These are phyloP conservation scores for Plumapathes pennacea DNA, from an alignment of 92 coral and sea anemone genomes.

Conservation along the genomic window DNA sequence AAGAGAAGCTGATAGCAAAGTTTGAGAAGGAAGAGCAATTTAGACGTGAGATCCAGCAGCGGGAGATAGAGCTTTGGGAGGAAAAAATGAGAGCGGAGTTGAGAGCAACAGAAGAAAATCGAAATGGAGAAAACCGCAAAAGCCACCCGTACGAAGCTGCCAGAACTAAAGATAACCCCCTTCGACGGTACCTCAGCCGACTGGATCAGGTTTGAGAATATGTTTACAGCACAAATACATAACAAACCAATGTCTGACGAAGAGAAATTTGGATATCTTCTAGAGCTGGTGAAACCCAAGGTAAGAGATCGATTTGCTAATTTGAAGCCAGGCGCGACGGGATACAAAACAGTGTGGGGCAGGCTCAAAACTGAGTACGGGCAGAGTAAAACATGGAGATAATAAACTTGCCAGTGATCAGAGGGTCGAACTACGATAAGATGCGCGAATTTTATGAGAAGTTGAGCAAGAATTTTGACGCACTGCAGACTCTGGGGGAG, in stretches of 20 bases:
- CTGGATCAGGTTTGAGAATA: conserved; percentile 58
- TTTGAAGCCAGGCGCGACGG: conserved; percentile 29
- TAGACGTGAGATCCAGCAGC: conserved; percentile 33
- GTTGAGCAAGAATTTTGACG: conserved; percentile 39
- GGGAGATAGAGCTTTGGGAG: conserved; percentile 43
- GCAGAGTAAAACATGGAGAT: conserved; percentile 53
- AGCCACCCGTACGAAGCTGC: conserved; percentile 28
- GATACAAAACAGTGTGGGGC: conserved; percentile 65
- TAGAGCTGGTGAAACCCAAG: conserved; percentile 26
- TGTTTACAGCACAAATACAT: conserved; percentile 50
- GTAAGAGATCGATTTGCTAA: conserved; percentile 32
- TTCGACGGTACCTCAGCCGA: conserved; percentile 46
- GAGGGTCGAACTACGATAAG: conserved; percentile 23
- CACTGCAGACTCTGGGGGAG: conserved; percentile 49
- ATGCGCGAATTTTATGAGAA: conserved; percentile 53
- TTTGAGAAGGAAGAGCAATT: conserved; percentile 49
- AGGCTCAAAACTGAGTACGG: conserved; percentile 52
- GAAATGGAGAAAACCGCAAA: conserved; percentile 30
- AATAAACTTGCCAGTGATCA: conserved; percentile 34
- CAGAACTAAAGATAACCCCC: conserved; percentile 48
- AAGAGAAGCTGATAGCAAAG: conserved; percentile 16
- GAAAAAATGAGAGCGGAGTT: conserved; percentile 39
- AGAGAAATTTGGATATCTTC: conserved; percentile 33
- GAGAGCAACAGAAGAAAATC: conserved; percentile 22
- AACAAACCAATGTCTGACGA: conserved; percentile 14